Percentiles rank a stretch among this genome's conserved stretches.
Evolutionary conservation across 2,113 vertebrate species (phyloP).

Genomic region (Hoplias malabaricus): DNA sequence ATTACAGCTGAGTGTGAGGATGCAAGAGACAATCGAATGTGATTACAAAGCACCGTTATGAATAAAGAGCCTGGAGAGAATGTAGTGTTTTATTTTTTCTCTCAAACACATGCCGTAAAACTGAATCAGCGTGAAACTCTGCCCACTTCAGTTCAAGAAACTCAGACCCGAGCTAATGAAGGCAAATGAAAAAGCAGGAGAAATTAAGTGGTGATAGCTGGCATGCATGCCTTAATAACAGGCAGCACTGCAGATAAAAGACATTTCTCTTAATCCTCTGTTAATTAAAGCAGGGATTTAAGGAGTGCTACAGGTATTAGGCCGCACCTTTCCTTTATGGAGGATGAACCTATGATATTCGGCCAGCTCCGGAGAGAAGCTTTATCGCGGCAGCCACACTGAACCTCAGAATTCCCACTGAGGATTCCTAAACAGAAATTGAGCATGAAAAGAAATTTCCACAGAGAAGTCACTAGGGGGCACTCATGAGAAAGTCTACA

Average conservation of each 20-base stretch:
- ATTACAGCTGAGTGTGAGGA: neutral
- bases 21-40: neutral
- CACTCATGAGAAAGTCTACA: neutral
- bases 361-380: neutral
- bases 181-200: neutral
- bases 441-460: neutral
- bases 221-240: conserved; percentile 39
- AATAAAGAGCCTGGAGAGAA: neutral
- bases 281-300: conserved; percentile 48
- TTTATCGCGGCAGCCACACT: neutral
- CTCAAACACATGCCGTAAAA: neutral
- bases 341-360: conserved; percentile 3
- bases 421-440: neutral
- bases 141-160: neutral
- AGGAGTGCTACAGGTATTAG: conserved; percentile 31
- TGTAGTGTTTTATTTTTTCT: neutral
- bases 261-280: conserved; percentile 27
- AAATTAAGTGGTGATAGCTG: conserved; percentile 34
- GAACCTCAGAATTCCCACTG: neutral
- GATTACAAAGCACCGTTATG: neutral
- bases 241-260: conserved; percentile 7
- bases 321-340: neutral
- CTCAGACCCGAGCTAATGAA: conserved; percentile 13
- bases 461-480: neutral
- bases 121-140: neutral